Conservation (phyloP, 1,140 invertebrate species). For the Cylas formicarius region DNA sequence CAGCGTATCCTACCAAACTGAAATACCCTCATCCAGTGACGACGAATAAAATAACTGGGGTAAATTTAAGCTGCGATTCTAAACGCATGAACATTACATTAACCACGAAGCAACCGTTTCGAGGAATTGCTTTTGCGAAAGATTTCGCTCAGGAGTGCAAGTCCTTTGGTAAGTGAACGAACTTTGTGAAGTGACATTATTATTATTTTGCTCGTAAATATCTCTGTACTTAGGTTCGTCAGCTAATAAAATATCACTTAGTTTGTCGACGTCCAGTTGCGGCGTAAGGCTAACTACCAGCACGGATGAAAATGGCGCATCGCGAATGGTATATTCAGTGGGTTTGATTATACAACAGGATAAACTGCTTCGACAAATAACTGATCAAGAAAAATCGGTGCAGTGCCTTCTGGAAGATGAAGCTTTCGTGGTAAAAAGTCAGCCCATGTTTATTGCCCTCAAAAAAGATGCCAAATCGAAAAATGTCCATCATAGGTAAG, state of each 20-base stretch:
- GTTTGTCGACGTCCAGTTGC: constrained; percentile 55
- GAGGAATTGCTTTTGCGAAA: constrained; percentile 60
- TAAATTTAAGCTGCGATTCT: constrained; percentile 33
- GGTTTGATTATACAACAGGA: constrained; percentile 64
- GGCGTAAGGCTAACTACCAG: constrained; percentile 53
- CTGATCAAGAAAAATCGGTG: constrained; percentile 56
- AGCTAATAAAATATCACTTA: constrained; percentile 45
- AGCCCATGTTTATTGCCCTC: constrained; percentile 28
- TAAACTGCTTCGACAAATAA: constrained; percentile 58
- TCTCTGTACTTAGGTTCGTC: constrained; percentile 39
- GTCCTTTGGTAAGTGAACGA: constrained; percentile 43
- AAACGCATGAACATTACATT: constrained; percentile 35
- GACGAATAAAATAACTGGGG: constrained; percentile 30
- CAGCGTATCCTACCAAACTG: constrained; percentile 30
- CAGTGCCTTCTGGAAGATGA: constrained; percentile 44
- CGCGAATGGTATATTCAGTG: constrained; percentile 54
- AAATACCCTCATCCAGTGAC: constrained; percentile 22
- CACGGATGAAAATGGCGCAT: constrained; percentile 39
- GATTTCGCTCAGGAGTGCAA: constrained; percentile 62
- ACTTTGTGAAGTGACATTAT: neutral
- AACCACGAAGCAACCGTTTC: constrained; percentile 54
- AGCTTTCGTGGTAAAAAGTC: constrained; percentile 33
- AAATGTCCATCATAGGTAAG: constrained; percentile 24
- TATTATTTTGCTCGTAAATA: neutral
- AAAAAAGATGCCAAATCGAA: constrained; percentile 23